Evolutionary conservation across 2,797 vertebrate species (phyloP), one percentile per base, ranked within the genome.

Genomic region (Typhlichthys subterraneus): DNA sequence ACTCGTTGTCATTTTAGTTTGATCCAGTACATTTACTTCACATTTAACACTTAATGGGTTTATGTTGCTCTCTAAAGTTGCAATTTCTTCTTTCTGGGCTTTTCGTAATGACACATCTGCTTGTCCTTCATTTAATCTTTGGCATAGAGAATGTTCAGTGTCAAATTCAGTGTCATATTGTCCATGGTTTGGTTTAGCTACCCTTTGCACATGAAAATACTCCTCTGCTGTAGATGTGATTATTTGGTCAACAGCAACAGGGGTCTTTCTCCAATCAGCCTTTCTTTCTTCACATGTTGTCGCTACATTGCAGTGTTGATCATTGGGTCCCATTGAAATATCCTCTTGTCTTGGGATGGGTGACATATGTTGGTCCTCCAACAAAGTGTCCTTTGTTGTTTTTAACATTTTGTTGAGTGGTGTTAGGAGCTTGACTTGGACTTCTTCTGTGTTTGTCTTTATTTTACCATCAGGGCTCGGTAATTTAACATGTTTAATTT

Each of bases 141-240:
- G 57, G 50, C 14, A 9, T 17, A 2, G 50, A 52, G 50, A 52
- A 52, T 52, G 8, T 33, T 38, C 31, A 2, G 3, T 17, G 75
- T 12, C 57, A 17, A 81, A 65, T 70, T 65, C 17, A 54, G 64
- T 69, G 48, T 63, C 53, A 3, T 51, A 45, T 38, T 49, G 4
- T 13, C 57, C 53, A n/a, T 53, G 59, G 45, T 59, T 68, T 70
- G 50, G 67, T 71, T 76, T 73, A 52, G 6, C 54, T 51, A 6
- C 48, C 15, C 86, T 70, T 72, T 88, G 83, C 42, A 91, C 70
- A 80, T 91, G 88, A 73, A 91, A 91, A 65, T 90, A 91, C 42
- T 80, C 85, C 64, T 69, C 70, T 2, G 45, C n/a, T 19, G 63
- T 2, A 6, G 3, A 59, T 59, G 17, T 11, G n/a, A 57, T 49